These are phyloP conservation scores for Grapholita molesta DNA, from an alignment of 1,140 invertebrate species.

Conservation along the genomic window DNA sequence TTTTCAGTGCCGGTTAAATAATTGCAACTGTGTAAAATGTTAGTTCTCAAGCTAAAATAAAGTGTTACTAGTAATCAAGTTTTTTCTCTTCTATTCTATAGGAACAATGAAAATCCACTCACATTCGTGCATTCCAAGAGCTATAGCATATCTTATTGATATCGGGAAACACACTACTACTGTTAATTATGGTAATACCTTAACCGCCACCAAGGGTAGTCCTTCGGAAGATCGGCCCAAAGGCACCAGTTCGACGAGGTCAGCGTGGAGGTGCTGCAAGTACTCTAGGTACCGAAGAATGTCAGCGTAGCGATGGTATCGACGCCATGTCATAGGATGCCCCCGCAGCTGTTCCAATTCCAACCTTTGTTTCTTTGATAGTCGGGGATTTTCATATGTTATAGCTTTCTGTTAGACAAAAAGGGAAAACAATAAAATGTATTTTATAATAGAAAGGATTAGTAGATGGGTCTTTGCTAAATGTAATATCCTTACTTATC, in stretches of 20 bases:
- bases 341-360: conserved; percentile 77
- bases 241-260: conserved; percentile 81
- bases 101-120: too few relatives aligned
- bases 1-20: too few relatives aligned
- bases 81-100: too few relatives aligned
- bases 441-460: too few relatives aligned
- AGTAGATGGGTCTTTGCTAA: too few relatives aligned
- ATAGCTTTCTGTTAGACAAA: conserved; percentile 80
- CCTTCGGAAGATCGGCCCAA: conserved; percentile 87
- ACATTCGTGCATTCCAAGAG: too few relatives aligned
- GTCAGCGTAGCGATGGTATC: conserved; percentile 84
- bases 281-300: conserved; percentile 84
- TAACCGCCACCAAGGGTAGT: conserved; percentile 83
- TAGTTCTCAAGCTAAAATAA: too few relatives aligned
- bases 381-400: conserved; percentile 81
- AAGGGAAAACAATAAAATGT: not conserved
- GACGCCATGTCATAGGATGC: conserved; percentile 85
- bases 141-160: too few relatives aligned
- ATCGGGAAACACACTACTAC: too few relatives aligned
- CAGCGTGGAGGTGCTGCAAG: conserved; percentile 81
- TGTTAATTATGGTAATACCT: conserved; percentile 56
- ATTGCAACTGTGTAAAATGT: too few relatives aligned
- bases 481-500: too few relatives aligned
- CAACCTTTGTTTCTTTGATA: conserved; percentile 80
- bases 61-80: too few relatives aligned